Evolutionary conservation across 2,797 vertebrate genomes (phyloP), one percentile per base, ranked within the genome.

Genomic region (Pterois miles): DNA sequence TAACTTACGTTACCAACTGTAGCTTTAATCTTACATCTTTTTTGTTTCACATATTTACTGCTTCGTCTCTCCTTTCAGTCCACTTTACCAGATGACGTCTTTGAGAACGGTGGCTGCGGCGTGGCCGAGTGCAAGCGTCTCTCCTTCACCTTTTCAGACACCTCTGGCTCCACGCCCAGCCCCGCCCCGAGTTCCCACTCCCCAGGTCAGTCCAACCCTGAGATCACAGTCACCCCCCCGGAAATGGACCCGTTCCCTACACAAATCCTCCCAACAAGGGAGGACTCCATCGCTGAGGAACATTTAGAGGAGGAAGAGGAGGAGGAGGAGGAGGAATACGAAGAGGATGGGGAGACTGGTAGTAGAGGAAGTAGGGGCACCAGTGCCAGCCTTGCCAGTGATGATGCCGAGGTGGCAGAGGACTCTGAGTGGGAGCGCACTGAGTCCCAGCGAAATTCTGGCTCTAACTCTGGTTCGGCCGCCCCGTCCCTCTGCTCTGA

Each of bases 81-180:
- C 0, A 97, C 97, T 65, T 92, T 98, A 71, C 96, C 96, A 1
- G 97, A 99, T 22, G 98, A 98, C 0, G 93, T 97, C 83, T 98
- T 98, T 67, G 97, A 97, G 81, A 96, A 96, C 0, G 96, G 96
- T 2, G 92, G 92, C 8, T 96, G 89, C 0, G 86, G 95, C 4
- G 76, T 91, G 70, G 93, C 95, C 0, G 97, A 98, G 84, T 97
- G 97, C 89, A 95, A 95, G 54, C 95, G 97, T 6, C 94, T 98
- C 53, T 99, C 98, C 13, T 97, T 98, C 92, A 97, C 96, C 89
- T 97, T 97, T 89, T 94, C 9, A 59, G 96, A 94, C 91, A 96
- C 65, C 31, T 92, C 93, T 57, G 90, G 68, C 36, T 94, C 92
- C 34, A 92, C 87, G 3, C 85, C 95, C 18, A 90, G 92, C 85